Base-by-base conservation (phyloP, 2,888 invertebrate genomes). In the Harpalus rufipes region DNA sequence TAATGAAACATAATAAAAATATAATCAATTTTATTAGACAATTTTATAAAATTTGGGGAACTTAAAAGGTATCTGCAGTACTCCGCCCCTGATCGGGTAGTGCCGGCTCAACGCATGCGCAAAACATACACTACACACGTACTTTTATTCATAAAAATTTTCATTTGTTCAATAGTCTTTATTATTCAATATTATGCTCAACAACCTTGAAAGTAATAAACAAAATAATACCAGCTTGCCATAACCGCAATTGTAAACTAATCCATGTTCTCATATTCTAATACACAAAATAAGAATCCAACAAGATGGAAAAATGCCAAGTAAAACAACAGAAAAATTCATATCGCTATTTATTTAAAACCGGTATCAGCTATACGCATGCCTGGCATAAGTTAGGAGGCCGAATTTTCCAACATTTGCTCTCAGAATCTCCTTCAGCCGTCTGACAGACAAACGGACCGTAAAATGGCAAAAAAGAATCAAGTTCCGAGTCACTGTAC, bases 141-240 rank as follows among this genome's bases (percentile, higher is more conserved):
- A 16, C 72, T 74, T 74, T 74, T 74, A 74, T 74, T 74, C 72
- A 74, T 74, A 74, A 74, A 74, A 16, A 74, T 72, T 18, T 72
- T 72, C 72, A 72, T 44, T n/a, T 74, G 44, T 74, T 74, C 72
- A 74, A 74, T 74, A 74, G 51, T 74, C 18, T 44, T 44, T 14
- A 74, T 74, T 74, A 74, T 74, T 74, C 44, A 18, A 18, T 74
- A 10, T 44, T 12, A 74, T 10, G 16, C 10, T 14, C 7, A 44
- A 44, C 7, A 74, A 74, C 72, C 44, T 44, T 74, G 41, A 74
- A 44, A 65, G 8, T 65, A 14, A 68, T 68, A 68, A 68, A 68
- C 68, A 68, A 68, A 74, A 44, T 44, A 14, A 74, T 16, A 72
- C 41, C 63, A 16, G 16, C 10, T 18, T 16, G 10, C 72, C 72